Percentiles rank a stretch among this genome's conserved stretches.
These are phyloP conservation scores for Diloba caeruleocephala DNA, from an alignment of 2,888 invertebrate species.

Conservation along the genomic window DNA sequence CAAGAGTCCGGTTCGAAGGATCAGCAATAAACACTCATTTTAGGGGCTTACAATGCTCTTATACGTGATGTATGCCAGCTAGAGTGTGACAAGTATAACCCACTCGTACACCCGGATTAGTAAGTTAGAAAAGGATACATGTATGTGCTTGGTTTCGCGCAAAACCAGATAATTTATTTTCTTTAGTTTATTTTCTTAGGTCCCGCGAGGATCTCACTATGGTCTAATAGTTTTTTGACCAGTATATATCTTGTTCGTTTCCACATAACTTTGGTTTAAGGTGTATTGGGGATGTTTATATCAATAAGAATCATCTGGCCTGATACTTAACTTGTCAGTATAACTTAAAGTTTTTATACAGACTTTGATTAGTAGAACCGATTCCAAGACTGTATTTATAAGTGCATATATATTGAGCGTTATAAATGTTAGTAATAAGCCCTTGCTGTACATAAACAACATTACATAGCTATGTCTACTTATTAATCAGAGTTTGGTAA, in stretches of 20 bases:
- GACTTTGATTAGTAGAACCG: no score
- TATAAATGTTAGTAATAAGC: no score
- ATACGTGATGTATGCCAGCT: constrained; percentile 78
- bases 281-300: constrained; percentile 12
- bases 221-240: constrained; percentile 66
- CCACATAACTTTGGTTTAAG: constrained; percentile 43
- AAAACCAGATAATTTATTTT: constrained; percentile 65
- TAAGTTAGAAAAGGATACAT: constrained; percentile 64
- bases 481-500: no score
- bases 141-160: constrained; percentile 54
- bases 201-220: constrained; percentile 56
- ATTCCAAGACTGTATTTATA: no score
- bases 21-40: constrained; percentile 86
- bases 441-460: no score
- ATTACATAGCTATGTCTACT: no score
- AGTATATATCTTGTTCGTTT: constrained; percentile 57
- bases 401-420: no score
- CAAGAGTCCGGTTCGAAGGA: constrained; percentile 75
- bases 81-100: constrained; percentile 73
- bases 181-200: constrained; percentile 50
- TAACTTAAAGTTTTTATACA: neutral
- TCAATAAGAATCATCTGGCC: constrained; percentile 8
- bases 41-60: constrained; percentile 78
- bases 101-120: constrained; percentile 63
- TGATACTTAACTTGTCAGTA: constrained; percentile 5